A percentile compares a stretch with the other conserved stretches of the same genome.
These are phyloP conservation scores for Globodera rostochiensis DNA, from an alignment of 1,140 invertebrate species.

Conservation along the genomic window DNA sequence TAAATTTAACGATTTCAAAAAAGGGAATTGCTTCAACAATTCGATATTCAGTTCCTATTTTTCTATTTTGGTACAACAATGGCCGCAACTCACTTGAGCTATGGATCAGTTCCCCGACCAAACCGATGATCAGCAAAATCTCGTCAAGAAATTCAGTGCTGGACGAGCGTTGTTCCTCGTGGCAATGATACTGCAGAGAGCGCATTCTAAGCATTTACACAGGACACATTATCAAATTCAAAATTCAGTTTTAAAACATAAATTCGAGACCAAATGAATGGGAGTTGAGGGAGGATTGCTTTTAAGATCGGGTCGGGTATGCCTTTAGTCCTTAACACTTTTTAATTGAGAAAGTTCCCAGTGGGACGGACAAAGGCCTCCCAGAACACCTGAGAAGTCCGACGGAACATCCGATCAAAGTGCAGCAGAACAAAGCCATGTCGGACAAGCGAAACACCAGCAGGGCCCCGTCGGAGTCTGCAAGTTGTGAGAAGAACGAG, in stretches of 20 bases:
- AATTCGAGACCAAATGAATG: not conserved
- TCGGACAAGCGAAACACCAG: slow-evolving; percentile 61
- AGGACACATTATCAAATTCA: not conserved
- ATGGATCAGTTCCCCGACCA: slow-evolving; percentile 62
- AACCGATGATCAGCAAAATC: slow-evolving; percentile 61
- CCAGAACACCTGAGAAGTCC: slow-evolving; percentile 51
- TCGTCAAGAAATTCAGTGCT: slow-evolving; percentile 63
- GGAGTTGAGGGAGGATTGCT: too few relatives aligned
- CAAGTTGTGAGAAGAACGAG: slow-evolving; percentile 53
- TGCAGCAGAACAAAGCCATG: slow-evolving; percentile 55
- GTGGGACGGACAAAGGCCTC: not conserved
- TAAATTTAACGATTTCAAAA: not conserved
- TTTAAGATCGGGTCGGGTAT: too few relatives aligned
- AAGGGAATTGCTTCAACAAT: not conserved
- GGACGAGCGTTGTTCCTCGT: slow-evolving; percentile 39
- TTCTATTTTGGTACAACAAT: not conserved
- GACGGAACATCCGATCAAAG: slow-evolving; percentile 54
- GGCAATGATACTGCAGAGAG: slow-evolving; percentile 46
- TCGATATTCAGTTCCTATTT: too few relatives aligned
- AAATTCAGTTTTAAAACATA: slow-evolving; percentile 1
- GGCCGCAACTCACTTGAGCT: slow-evolving; percentile 27
- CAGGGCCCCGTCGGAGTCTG: slow-evolving; percentile 46
- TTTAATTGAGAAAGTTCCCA: too few relatives aligned
- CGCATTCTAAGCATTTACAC: slow-evolving; percentile 45
- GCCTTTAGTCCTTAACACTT: too few relatives aligned